A percentile compares a stretch with the other conserved stretches of the same genome.
phyloP scores from a whole-genome alignment of 2,888 invertebrate species.

The Eutolmus rufibarbis region DNA sequence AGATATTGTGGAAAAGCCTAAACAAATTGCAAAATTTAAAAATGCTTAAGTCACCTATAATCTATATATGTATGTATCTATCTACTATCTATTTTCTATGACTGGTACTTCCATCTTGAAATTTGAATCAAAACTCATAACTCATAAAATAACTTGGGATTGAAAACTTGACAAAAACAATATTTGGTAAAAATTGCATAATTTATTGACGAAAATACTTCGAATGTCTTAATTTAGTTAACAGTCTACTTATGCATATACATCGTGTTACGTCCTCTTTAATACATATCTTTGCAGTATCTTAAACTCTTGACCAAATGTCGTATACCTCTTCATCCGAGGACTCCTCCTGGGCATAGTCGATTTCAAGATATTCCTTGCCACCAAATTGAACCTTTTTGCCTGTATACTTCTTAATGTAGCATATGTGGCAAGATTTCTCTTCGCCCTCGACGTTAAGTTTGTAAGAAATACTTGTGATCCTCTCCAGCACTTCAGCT shows the following conservation, averaged over 20 bases:
- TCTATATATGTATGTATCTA: too few relatives aligned
- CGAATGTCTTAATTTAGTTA: constrained; percentile 2
- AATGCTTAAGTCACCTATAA: too few relatives aligned
- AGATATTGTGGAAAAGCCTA: too few relatives aligned
- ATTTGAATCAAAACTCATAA: too few relatives aligned
- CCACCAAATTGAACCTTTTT: constrained; percentile 60
- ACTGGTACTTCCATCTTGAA: too few relatives aligned
- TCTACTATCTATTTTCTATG: too few relatives aligned
- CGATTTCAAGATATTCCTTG: constrained; percentile 62
- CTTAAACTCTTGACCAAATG: constrained; percentile 55
- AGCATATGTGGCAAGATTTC: constrained; percentile 60
- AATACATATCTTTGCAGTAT: not conserved
- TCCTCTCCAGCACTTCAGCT: constrained; percentile 57
- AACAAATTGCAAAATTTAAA: too few relatives aligned
- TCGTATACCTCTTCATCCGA: constrained; percentile 58
- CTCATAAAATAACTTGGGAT: too few relatives aligned
- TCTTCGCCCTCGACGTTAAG: constrained; percentile 60
- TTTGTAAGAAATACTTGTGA: constrained; percentile 61
- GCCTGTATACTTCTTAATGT: constrained; percentile 59
- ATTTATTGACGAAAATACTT: constrained; percentile 16
- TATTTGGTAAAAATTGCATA: not conserved
- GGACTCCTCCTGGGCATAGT: constrained; percentile 60
- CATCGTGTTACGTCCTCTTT: not conserved
- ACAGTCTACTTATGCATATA: not conserved
- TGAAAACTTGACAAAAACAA: not conserved